Evolutionary conservation across 2,113 vertebrate genomes (phyloP), one percentile per base, ranked within the genome.

Genomic region (Microcebus ravelobensis): DNA sequence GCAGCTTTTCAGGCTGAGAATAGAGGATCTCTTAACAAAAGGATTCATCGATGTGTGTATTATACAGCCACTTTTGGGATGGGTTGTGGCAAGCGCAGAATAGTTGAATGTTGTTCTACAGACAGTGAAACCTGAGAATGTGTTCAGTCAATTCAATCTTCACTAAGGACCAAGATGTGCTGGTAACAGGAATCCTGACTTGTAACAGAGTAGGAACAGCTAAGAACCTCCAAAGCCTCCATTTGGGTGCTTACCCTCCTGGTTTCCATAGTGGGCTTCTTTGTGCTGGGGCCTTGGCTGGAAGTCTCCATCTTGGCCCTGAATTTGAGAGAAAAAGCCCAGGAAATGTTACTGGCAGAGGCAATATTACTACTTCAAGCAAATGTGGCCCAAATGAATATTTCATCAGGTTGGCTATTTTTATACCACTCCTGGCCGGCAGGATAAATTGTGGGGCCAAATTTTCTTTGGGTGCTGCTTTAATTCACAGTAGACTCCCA

Each of bases 401-500:
- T 98, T 98, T 98, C 89, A 98, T 96, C 94, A 96, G 73, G 79
- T 70, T 95, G 65, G 95, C 95, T 97, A 97, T 97, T 96, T 97
- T 97, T 96, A 95, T 73, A 96, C 80, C 85, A 92, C 59, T 83
- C 79, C 87, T 97, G 92, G 92, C 95, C 70, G 87, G 50, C 68
- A 84, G 94, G 83, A 50, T 82, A 97, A 95, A 95, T 27, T 29
- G 91, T 91, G 34, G 57, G 81, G 96, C 97, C 97, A 98, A 95
- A 95, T 92, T 94, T 93, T 95, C 95, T 90, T 87, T 94, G 87
- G 94, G 86, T 94, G 90, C 76, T 94, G 86, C 79, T 96, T 96
- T 87, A 94, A 81, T 79, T 89, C 86, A 93, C 70, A 94, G 91
- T 8, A 88, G 42, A 84, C 96, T 90, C 76, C 91, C 82, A 92